Conservation (phyloP, 1,140 invertebrate species). For the Trinorchestia longiramus region DNA sequence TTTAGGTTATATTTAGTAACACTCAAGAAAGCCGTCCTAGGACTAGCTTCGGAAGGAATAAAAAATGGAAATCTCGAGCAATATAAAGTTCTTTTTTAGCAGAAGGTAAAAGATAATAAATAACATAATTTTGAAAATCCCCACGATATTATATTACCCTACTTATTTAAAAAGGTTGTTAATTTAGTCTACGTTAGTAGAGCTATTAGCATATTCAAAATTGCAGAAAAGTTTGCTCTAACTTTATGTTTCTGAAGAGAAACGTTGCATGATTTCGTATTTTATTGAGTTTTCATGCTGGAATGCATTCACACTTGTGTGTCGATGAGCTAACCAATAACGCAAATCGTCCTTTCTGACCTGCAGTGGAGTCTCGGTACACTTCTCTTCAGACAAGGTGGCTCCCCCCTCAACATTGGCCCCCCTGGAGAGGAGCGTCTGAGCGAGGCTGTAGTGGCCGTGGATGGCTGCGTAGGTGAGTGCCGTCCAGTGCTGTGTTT, state of each 20-base stretch:
- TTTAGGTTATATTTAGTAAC: background rate
- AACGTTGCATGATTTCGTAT: background rate
- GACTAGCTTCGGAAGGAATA: background rate
- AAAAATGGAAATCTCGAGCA: background rate
- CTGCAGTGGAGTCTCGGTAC: constrained; percentile 87
- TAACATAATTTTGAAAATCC: background rate
- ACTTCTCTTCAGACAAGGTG: constrained; percentile 82
- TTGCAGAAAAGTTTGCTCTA: background rate
- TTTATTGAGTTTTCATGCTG: background rate
- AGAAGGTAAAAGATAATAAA: background rate
- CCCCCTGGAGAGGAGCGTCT: constrained; percentile 79
- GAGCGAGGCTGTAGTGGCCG: constrained; percentile 73
- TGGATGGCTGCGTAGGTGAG: constrained; percentile 79
- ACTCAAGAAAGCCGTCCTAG: background rate
- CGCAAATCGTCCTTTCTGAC: constrained; percentile 68
- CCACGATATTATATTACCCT: background rate
- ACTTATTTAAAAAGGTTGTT: background rate
- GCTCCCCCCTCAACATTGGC: constrained; percentile 89
- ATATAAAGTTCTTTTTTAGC: background rate
- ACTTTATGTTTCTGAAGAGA: background rate
- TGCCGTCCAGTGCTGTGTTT: constrained; percentile 84
- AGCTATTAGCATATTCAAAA: background rate
- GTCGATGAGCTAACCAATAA: background rate
- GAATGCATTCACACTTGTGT: background rate
- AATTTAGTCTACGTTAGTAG: background rate